phyloP scores from a whole-genome alignment of 1,140 invertebrate species.

The Drosophila hydei region DNA sequence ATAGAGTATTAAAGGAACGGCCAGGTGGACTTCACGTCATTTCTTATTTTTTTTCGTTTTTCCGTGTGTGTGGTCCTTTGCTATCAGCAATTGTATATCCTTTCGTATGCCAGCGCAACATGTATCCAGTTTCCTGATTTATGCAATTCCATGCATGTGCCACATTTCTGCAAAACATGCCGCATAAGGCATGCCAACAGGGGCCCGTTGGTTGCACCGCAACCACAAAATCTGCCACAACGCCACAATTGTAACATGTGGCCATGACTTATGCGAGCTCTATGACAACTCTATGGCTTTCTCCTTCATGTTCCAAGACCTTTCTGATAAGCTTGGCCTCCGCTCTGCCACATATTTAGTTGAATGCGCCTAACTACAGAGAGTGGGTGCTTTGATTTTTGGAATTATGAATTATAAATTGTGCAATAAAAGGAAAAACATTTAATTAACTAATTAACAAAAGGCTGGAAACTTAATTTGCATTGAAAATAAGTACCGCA shows the following conservation, averaged over 20 bases:
- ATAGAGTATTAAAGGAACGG: neutral
- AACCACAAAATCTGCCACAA: constrained; percentile 65
- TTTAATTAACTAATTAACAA: no score
- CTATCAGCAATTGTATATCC: constrained; percentile 39
- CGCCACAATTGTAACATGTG: constrained; percentile 58
- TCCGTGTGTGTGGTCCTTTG: constrained; percentile 19
- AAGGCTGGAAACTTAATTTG: no score
- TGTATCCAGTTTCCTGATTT: constrained; percentile 50
- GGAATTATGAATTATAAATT: no score
- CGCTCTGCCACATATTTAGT: neutral
- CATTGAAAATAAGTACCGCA: no score
- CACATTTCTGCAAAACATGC: constrained; percentile 47
- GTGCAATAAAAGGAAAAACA: no score
- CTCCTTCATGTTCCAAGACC: constrained; percentile 18
- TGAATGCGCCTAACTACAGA: no score
- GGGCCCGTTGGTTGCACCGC: constrained; percentile 11
- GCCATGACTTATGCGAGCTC: constrained; percentile 48
- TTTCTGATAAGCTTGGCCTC: constrained; percentile 23
- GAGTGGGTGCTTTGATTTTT: no score
- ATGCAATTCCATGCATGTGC: constrained; percentile 65
- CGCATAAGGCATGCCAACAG: constrained; percentile 20
- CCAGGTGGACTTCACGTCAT: neutral
- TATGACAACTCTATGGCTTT: constrained; percentile 28
- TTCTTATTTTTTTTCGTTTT: constrained; percentile 2
- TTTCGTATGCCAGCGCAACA: constrained; percentile 32